A percentile compares a stretch with the other conserved stretches of the same genome.
Evolutionary conservation across 1,140 invertebrate genomes (phyloP).

Genomic region (Nasonia vitripennis): DNA sequence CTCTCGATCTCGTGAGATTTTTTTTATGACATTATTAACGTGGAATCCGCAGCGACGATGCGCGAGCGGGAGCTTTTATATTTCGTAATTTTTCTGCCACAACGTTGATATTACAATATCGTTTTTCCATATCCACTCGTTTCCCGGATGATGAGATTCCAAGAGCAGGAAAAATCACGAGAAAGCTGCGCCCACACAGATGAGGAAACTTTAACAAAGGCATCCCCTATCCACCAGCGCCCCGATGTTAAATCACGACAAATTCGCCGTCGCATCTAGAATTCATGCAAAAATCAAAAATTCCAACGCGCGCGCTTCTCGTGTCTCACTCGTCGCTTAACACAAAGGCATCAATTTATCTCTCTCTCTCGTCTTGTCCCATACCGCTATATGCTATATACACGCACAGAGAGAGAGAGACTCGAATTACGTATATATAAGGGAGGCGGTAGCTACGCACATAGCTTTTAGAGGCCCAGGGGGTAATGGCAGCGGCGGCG

Average conservation of each 20-base stretch:
- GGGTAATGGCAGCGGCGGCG: slow-evolving; percentile 21
- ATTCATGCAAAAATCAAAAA: slow-evolving; percentile 27
- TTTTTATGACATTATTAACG: slow-evolving; percentile 35
- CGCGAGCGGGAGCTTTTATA: background rate
- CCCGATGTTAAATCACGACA: slow-evolving; percentile 10
- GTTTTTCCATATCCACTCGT: background rate
- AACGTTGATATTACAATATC: too few species aligned
- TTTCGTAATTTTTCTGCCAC: too few species aligned
- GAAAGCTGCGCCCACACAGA: too few species aligned
- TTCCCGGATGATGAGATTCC: too few species aligned
- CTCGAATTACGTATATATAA: background rate
- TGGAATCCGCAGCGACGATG: background rate
- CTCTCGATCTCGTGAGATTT: background rate
- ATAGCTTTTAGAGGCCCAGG: slow-evolving; percentile 38
- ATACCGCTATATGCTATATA: background rate
- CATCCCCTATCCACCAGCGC: background rate
- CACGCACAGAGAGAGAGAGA: background rate
- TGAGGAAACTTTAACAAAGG: background rate
- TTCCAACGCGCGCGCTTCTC: background rate
- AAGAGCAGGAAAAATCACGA: too few species aligned
- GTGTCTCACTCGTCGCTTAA: background rate
- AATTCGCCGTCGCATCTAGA: background rate
- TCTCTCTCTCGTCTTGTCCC: background rate
- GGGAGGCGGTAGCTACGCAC: background rate
- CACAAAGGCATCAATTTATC: slow-evolving; percentile 15